Evolutionary conservation across 2,888 invertebrate species (phyloP), one percentile per base, ranked within the genome.

Genomic region (Congeria kusceri): DNA sequence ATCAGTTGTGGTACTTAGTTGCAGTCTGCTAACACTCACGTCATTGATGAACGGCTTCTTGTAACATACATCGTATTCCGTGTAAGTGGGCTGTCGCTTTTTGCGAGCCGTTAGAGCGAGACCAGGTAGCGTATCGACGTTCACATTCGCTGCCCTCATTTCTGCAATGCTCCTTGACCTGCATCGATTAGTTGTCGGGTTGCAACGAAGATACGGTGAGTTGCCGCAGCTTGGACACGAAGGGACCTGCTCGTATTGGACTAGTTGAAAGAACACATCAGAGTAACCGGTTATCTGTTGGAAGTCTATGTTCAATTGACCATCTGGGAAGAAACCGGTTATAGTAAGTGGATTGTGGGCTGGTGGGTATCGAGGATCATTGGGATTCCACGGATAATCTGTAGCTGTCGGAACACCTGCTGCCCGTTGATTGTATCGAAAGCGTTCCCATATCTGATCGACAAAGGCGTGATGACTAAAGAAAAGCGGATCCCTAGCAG

Each of bases 381-480:
- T 59, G n/a, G 47, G 57, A 49, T 57, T 65, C 57, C 39, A 80
- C 0, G 80, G 75, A 56, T 80, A 77, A 28, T 83, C 83, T 1
- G 28, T 61, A 27, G 56, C 64, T 13, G 83, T 79, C n/a, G 67
- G 39, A 9, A 75, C 68, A 7, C 70, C 58, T 13, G 9, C 29
- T 2, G 20, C 20, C 15, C 27, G 7, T 32, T 83, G 83, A 5
- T 29, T 25, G 9, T 49, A 53, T 15, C 87, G 65, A 70, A 88
- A 90, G 28, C 78, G 61, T 58, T 87, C 84, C 88, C 88, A 89
- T 3, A 89, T 71, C 63, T 83, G 77, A 63, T 90, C 89, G 13
- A 88, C 84, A 64, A 81, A 89, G 2, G 83, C 65, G 65, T 88
- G 87, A 59, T 87, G 86, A 28, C 87, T 65, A 76, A 85, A 90